Evolutionary conservation across 2,797 vertebrate genomes (phyloP), one percentile per base, ranked within the genome.

Genomic region (Hoplostethus mediterraneus): DNA sequence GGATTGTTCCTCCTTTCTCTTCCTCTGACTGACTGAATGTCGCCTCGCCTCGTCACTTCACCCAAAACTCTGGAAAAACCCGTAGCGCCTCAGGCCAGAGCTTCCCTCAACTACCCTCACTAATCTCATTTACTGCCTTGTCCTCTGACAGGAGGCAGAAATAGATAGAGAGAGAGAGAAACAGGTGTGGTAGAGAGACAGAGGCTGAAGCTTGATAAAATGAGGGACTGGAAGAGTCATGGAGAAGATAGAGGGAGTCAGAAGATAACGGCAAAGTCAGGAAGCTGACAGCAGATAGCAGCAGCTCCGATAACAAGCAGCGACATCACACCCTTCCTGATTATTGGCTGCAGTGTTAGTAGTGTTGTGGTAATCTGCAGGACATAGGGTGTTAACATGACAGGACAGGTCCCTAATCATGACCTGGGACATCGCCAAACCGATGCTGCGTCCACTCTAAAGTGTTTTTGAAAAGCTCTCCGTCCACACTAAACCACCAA

Each of bases 121-220:
- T 91, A 91, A 92, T 93, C 93, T 82, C 77, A 87, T 93, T 93
- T 82, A 79, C 69, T 33, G 65, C 75, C 71, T 65, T 16, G 68
- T 79, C 81, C 81, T 76, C 75, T 75, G 73, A 83, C 70, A 77
- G 73, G 67, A 42, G 77, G 12, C 70, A 33, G 31, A 62, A 76
- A 64, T 74, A 49, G 61, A 74, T 58, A 1, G 28, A 62, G 67
- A 73, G 75, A 73, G 75, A 40, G 62, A 51, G 48, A 33, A 71
- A 83, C 65, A 77, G 73, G 6, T 3, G 2, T 5, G 33, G 6
- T 5, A 36, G 45, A 48, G 21, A 10, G 73, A 83, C 67, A 77
- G 73, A 12, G n/a, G 12, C 3, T 3, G 40, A 6, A 17, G 14
- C 40, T 21, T 21, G 21, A 21, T 21, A 21, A 21, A 21, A 21